Evolutionary conservation across 2,797 vertebrate genomes (phyloP).

Genomic region (Sebastes iracundus): DNA sequence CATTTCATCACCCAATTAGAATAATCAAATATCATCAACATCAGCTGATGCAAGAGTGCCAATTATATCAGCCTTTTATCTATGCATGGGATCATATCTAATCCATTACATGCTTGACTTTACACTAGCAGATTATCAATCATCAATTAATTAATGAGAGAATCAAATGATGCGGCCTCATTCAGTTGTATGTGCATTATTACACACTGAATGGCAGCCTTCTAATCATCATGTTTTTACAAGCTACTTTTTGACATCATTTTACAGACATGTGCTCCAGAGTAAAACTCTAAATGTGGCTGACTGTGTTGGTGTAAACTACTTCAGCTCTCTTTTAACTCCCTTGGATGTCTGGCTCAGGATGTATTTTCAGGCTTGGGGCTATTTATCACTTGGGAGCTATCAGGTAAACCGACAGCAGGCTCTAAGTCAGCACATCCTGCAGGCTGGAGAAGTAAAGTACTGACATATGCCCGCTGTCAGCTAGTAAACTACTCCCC

Average conservation of each 20-base stretch:
- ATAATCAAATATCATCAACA: constrained; percentile 10
- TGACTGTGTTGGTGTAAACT: background rate
- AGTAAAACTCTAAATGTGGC: background rate
- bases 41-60: background rate
- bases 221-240: background rate
- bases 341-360: constrained; percentile 29
- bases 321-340: constrained; percentile 25
- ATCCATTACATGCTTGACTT: constrained; percentile 17
- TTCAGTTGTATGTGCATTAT: background rate
- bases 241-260: background rate
- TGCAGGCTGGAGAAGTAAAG: constrained; percentile 10
- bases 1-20: background rate
- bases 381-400: constrained; percentile 45
- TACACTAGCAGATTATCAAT: constrained; percentile 7
- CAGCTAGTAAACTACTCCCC: constrained; percentile 38
- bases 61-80: background rate
- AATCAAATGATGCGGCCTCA: background rate
- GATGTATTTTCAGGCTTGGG: constrained; percentile 16
- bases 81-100: constrained; percentile 1
- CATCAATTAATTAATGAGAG: background rate
- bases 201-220: background rate
- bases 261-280: constrained; percentile 3
- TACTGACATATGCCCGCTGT: constrained; percentile 35
- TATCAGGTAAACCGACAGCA: constrained; percentile 43
- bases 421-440: constrained; percentile 59